Evolutionary conservation across 2,888 invertebrate species (phyloP), one percentile per base, ranked within the genome.

Genomic region (Drosophila fulvimacula): DNA sequence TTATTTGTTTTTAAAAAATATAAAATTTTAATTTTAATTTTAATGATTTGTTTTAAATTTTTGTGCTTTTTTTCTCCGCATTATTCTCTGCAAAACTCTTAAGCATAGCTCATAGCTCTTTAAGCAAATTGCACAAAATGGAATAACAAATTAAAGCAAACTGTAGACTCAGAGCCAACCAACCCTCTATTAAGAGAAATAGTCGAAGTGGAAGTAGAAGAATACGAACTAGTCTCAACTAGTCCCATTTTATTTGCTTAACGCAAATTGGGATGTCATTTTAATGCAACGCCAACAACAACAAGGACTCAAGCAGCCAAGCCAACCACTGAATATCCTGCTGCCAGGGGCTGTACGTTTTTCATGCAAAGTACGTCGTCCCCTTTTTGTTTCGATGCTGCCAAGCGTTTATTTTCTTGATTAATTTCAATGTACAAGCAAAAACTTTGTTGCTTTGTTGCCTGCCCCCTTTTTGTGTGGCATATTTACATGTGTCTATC

Each of bases 361-460:
- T 75, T 89, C 88, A 82, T 82, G 81, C 81, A 82, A 82, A 82
- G 73, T 82, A 73, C 72, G 80, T 82, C 66, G 38, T 53, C 38
- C 55, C 55, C 41, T 41, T 55, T 55, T 55, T 48, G 27, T 27
- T 56, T 55, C 59, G 89, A 78, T 79, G 73, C 86, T 85, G 85
- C 73, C 86, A 87, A 87, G 83, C 88, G 88, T 85, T 84, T 84
- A 84, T 88, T 84, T 84, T 84, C 85, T 85, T 85, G 85, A 85
- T 85, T 85, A 85, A 85, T 85, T 85, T 89, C 88, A 75, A 89
- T 82, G 81, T 61, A 15, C 17, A 10, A 46, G 77, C 69, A 51
- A 85, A 79, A 89, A 86, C 70, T 85, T 89, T 74, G 72, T 67
- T 66, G 72, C 66, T 73, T 65, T 68, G 72, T 64, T 73, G 72